Percentiles rank a stretch among this genome's conserved stretches.
Evolutionary conservation across 2,888 invertebrate species (phyloP).

Genomic region (Neoascia interrupta): DNA sequence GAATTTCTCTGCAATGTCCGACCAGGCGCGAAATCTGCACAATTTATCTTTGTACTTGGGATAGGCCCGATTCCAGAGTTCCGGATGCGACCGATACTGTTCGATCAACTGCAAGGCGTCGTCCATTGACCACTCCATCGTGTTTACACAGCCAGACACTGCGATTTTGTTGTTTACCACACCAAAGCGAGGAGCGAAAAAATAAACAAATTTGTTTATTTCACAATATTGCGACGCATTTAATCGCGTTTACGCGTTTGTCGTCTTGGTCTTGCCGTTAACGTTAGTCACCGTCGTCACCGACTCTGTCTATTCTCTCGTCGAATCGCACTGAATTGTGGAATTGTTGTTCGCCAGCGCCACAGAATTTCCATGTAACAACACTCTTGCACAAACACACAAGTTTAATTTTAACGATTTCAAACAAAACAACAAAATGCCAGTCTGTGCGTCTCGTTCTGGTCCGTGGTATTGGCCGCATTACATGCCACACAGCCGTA

Average conservation of each 20-base stretch:
- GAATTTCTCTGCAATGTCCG: slow-evolving; percentile 78
- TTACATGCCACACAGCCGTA: too few species aligned
- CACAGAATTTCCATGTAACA: slow-evolving; percentile 54
- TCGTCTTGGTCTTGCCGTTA: slow-evolving; percentile 2
- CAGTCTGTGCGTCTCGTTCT: slow-evolving; percentile 26
- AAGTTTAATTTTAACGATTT: slow-evolving; percentile 31
- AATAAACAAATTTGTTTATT: slow-evolving; percentile 65
- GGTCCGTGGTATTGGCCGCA: neutral
- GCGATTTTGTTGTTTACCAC: slow-evolving; percentile 60
- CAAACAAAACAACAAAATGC: slow-evolving; percentile 41
- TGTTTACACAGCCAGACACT: too few species aligned
- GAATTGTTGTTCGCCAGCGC: slow-evolving; percentile 24
- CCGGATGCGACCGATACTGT: slow-evolving; percentile 78
- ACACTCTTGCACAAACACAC: slow-evolving; percentile 44
- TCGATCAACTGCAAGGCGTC: slow-evolving; percentile 78
- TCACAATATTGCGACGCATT: slow-evolving; percentile 69
- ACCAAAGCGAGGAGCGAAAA: neutral
- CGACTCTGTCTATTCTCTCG: slow-evolving; percentile 15
- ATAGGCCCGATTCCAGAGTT: slow-evolving; percentile 78
- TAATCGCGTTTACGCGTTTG: slow-evolving; percentile 65
- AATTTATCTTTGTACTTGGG: slow-evolving; percentile 79
- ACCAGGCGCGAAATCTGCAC: slow-evolving; percentile 78
- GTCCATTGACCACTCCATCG: slow-evolving; percentile 79
- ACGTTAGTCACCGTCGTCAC: slow-evolving; percentile 28
- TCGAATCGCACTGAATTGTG: slow-evolving; percentile 39